Evolutionary conservation across 2,113 vertebrate species (phyloP).

Genomic region (Nanorana parkeri): DNA sequence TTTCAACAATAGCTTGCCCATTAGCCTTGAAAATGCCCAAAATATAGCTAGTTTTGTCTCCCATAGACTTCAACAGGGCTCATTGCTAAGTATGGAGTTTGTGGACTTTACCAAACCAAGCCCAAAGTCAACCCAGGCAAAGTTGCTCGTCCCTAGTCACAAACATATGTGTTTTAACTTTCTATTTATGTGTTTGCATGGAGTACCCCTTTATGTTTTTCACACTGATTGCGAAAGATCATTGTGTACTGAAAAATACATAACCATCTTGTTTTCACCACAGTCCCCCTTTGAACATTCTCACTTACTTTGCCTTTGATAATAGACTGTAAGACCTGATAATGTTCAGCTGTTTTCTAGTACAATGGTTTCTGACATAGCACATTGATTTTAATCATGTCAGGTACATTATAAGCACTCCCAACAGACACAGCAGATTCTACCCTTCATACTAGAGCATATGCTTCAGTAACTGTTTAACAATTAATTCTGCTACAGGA

Average conservation of each 20-base stretch:
- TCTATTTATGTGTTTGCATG: too few relatives aligned
- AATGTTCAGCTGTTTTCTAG: slow-evolving; percentile 16
- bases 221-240: not conserved
- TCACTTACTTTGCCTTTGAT: slow-evolving; percentile 27
- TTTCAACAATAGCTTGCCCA: too few relatives aligned
- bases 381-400: slow-evolving; percentile 20
- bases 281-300: not conserved
- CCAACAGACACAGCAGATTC: slow-evolving; percentile 33
- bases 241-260: not conserved
- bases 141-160: too few relatives aligned
- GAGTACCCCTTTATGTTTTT: not conserved
- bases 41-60: too few relatives aligned
- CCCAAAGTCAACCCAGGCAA: too few relatives aligned
- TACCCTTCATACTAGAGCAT: slow-evolving; percentile 19
- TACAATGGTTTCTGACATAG: slow-evolving; percentile 22
- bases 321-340: not conserved
- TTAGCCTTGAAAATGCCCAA: too few relatives aligned
- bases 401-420: slow-evolving; percentile 34
- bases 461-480: slow-evolving; percentile 23
- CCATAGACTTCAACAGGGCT: too few relatives aligned
- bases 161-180: too few relatives aligned
- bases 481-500: slow-evolving; percentile 34
- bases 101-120: too few relatives aligned
- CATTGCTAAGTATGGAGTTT: too few relatives aligned
- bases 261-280: not conserved